These are phyloP conservation scores for Sakesphorus luctuosus DNA, from an alignment of 2,113 vertebrate genomes.

Conservation along the genomic window DNA sequence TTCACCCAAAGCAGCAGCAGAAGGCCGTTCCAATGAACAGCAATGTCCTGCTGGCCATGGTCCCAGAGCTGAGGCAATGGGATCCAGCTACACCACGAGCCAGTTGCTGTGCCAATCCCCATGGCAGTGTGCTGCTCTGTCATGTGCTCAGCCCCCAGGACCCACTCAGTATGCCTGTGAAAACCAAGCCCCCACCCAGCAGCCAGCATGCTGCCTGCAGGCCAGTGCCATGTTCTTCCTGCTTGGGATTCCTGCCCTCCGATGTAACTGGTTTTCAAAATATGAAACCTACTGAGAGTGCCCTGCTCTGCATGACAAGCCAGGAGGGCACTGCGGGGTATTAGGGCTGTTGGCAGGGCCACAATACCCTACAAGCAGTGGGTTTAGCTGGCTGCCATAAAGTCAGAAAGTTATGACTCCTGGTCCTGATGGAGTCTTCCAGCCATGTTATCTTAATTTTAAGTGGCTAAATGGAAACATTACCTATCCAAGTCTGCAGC, in stretches of 20 bases:
- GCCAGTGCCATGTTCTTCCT: not conserved
- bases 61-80: not conserved
- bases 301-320: not conserved
- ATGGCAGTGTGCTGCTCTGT: not conserved
- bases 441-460: not conserved
- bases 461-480: not conserved
- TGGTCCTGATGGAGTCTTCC: not conserved
- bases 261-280: not conserved
- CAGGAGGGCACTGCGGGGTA: not conserved
- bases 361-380: rapidly evolving
- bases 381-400: not conserved
- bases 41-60: rapidly evolving
- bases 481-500: not conserved
- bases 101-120: not conserved
- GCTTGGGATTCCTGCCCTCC: not conserved
- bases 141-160: rapidly evolving
- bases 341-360: not conserved
- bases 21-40: not conserved
- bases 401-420: not conserved
- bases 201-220: not conserved
- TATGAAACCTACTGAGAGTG: not conserved
- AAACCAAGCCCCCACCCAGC: not conserved
- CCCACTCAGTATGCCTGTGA: not conserved
- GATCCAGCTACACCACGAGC: not conserved
- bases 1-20: not conserved